Evolutionary conservation across 2,113 vertebrate species (phyloP).

Genomic region (Morone saxatilis): DNA sequence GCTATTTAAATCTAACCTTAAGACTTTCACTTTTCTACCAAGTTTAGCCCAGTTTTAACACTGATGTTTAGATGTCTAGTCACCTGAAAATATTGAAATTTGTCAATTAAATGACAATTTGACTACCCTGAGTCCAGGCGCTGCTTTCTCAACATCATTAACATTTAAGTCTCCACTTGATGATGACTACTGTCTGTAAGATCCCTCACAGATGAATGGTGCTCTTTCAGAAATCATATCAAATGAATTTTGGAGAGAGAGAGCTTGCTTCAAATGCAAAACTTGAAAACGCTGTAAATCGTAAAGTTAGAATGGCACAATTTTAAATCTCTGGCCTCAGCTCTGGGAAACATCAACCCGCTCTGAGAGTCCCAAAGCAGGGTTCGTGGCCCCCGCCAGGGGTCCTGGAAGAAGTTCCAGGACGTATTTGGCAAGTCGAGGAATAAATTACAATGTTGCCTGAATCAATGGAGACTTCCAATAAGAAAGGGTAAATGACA

Average conservation of each 20-base stretch:
- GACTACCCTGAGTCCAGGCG: background rate
- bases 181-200: background rate
- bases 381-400: background rate
- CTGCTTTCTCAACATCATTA: background rate
- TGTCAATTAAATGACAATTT: background rate
- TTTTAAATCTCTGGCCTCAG: background rate
- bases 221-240: background rate
- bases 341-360: slow-evolving; percentile 1
- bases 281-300: too few species aligned
- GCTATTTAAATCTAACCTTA: background rate
- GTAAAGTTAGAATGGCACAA: background rate
- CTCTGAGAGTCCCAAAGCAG: background rate
- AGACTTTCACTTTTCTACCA: background rate
- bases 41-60: background rate
- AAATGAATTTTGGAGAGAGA: background rate
- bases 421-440: background rate
- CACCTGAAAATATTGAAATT: background rate
- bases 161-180: background rate
- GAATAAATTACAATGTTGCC: background rate
- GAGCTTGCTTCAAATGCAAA: background rate
- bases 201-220: background rate
- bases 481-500: too few species aligned
- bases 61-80: background rate
- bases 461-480: background rate
- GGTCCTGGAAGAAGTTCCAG: background rate